Evolutionary conservation across 2,888 invertebrate genomes (phyloP).

Genomic region (Bellardia bayeri): DNA sequence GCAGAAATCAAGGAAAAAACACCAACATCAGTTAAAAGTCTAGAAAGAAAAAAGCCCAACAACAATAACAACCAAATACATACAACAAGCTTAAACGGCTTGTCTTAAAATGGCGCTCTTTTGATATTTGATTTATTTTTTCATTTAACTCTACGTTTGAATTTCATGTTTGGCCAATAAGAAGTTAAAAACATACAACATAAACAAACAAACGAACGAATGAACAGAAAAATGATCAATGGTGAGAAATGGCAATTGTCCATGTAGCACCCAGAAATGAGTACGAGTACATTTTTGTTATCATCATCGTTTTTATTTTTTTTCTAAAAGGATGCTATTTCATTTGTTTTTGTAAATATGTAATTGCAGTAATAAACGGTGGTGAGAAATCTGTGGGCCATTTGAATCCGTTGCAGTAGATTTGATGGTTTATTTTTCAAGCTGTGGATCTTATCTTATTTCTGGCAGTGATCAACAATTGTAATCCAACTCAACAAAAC

Average conservation of each 20-base stretch:
- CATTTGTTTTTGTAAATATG: slow-evolving; percentile 2
- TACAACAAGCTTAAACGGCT: slow-evolving; percentile 59
- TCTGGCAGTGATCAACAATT: no score
- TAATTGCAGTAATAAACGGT: slow-evolving; percentile 20
- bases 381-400: background rate
- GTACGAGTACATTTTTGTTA: slow-evolving; percentile 60
- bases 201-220: slow-evolving; percentile 5
- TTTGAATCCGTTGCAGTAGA: background rate
- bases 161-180: slow-evolving; percentile 69
- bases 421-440: no score
- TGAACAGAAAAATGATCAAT: slow-evolving; percentile 68
- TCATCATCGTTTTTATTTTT: slow-evolving; percentile 52
- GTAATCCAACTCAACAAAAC: no score
- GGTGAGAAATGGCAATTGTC: slow-evolving; percentile 77
- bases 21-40: slow-evolving; percentile 16
- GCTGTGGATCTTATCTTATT: no score
- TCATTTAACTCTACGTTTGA: slow-evolving; percentile 54
- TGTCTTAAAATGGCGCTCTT: slow-evolving; percentile 72
- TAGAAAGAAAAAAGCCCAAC: slow-evolving; percentile 12
- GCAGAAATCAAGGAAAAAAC: slow-evolving; percentile 71
- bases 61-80: slow-evolving; percentile 22
- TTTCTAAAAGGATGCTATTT: slow-evolving; percentile 55
- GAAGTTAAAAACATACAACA: slow-evolving; percentile 32
- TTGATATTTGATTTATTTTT: slow-evolving; percentile 69
- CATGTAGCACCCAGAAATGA: slow-evolving; percentile 74